These are phyloP conservation scores for Chrysomela aeneicollis DNA, from an alignment of 2,888 invertebrate genomes.

Conservation along the genomic window DNA sequence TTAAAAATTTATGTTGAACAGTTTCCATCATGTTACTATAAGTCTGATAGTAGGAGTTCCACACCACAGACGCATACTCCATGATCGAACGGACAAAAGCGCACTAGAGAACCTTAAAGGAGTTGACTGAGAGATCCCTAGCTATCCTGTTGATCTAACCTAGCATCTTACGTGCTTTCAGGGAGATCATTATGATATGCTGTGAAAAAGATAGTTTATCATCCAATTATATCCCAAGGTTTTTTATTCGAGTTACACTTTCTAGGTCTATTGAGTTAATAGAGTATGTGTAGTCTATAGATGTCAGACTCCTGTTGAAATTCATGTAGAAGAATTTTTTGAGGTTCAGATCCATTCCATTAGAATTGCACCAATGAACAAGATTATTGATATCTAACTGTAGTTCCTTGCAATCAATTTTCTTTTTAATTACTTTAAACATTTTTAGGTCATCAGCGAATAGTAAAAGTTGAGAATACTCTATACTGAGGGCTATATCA, in stretches of 20 bases:
- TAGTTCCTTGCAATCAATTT: not conserved
- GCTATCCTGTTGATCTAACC: not conserved
- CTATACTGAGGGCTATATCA: not conserved
- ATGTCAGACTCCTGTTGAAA: not conserved
- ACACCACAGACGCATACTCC: no score
- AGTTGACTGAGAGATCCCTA: not conserved
- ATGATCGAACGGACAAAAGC: not conserved
- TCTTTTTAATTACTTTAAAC: not conserved
- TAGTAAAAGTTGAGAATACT: not conserved
- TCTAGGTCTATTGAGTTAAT: not conserved
- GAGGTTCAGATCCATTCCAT: slow-evolving; percentile 1
- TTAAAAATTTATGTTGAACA: not conserved
- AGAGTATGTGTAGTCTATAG: not conserved
- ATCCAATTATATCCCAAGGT: slow-evolving; percentile 8
- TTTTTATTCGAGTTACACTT: slow-evolving; percentile 7
- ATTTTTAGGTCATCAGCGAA: not conserved
- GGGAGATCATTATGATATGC: not conserved
- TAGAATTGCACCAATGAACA: not conserved
- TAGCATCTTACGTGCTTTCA: not conserved
- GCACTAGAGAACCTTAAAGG: not conserved
- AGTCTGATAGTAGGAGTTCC: not conserved
- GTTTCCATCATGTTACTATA: not conserved
- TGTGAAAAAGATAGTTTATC: not conserved
- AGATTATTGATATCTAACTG: not conserved
- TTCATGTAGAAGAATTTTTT: slow-evolving; percentile 7